phyloP scores from a whole-genome alignment of 2,888 invertebrate genomes.

The Conchocele bisecta region DNA sequence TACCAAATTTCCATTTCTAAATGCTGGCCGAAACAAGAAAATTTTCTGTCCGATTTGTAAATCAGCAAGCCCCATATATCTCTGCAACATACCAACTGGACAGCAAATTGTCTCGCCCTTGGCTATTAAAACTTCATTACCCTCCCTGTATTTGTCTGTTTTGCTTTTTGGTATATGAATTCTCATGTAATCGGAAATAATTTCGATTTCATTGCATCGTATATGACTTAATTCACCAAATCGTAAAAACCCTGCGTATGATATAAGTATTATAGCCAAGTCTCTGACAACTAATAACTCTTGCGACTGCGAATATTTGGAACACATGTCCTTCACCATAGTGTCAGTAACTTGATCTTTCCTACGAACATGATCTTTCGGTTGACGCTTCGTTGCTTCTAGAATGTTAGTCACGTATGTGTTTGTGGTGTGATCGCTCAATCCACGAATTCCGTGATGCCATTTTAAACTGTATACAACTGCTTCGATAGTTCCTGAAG shows the following conservation, averaged over 20 bases:
- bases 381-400: neutral
- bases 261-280: conserved; percentile 13
- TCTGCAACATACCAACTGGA: conserved; percentile 1
- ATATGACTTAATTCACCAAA: conserved; percentile 17
- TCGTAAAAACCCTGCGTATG: conserved; percentile 18
- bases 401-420: neutral
- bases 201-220: neutral
- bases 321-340: conserved; percentile 3
- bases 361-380: neutral
- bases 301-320: neutral
- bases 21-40: neutral
- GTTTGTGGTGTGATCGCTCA: neutral
- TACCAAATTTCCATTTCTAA: neutral
- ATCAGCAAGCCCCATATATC: neutral
- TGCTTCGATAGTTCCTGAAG: neutral
- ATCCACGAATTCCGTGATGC: neutral
- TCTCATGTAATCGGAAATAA: neutral
- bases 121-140: neutral
- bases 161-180: conserved; percentile 2
- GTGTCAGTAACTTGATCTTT: conserved; percentile 21
- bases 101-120: neutral
- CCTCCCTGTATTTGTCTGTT: conserved; percentile 12
- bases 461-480: neutral
- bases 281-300: conserved; percentile 15
- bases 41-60: neutral